A percentile compares a stretch with the other conserved stretches of the same genome.
Conservation (phyloP, 1,140 invertebrate species). For the Conus ventricosus region DNA sequence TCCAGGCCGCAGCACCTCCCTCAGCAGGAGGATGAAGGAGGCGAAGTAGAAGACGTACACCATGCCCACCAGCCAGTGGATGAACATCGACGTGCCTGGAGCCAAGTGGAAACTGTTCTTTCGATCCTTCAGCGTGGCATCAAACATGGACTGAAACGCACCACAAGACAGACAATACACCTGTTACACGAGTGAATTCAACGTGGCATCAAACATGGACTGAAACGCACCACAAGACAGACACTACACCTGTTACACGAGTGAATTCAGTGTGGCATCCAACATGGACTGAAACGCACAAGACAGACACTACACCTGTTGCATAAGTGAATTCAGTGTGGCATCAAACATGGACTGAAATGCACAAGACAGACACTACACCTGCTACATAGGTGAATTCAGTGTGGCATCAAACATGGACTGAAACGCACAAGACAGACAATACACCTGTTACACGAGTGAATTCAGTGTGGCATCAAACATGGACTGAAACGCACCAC, state of each 20-base stretch:
- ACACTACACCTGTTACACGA: too few relatives aligned
- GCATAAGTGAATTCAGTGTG: conserved; percentile 65
- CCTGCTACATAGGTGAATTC: too few relatives aligned
- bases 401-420: too few relatives aligned
- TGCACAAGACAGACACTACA: not conserved
- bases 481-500: conserved; percentile 80
- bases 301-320: too few relatives aligned
- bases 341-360: conserved; percentile 88
- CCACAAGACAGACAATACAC: not conserved
- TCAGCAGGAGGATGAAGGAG: conserved; percentile 93
- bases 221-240: too few relatives aligned
- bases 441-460: too few relatives aligned
- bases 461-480: conserved; percentile 83
- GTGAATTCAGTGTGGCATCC: too few relatives aligned
- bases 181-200: too few relatives aligned
- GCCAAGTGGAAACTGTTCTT: conserved; percentile 90
- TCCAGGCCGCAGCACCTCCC: conserved; percentile 95
- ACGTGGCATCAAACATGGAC: too few relatives aligned
- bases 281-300: too few relatives aligned
- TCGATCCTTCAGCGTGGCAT: conserved; percentile 80
- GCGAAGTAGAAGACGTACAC: conserved; percentile 99
- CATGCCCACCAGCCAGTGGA: conserved; percentile 99
- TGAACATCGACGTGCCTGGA: conserved; percentile 97
- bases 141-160: conserved; percentile 85
- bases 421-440: too few relatives aligned